Evolutionary conservation across 2,113 vertebrate species (phyloP), one percentile per base, ranked within the genome.

Genomic region (Ammodytes dubius): DNA sequence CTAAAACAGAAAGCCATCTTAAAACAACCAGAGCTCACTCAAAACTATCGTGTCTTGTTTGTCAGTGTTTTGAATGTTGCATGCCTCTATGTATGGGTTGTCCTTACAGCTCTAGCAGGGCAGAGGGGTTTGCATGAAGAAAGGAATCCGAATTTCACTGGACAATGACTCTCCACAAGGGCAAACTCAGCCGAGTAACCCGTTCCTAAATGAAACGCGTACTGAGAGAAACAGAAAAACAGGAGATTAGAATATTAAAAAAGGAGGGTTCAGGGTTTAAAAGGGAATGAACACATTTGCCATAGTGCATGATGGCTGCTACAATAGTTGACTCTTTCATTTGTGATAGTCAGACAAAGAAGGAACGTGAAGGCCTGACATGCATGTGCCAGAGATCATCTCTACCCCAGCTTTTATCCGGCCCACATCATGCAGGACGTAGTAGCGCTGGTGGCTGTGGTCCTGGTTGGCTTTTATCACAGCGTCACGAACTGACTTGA

Each of bases 101-200:
- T 45, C 74, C 81, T 81, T 52, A 87, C 86, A 40, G 86, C 82
- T 84, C 78, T 81, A 54, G 74, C 54, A 35, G 59, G 52, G 39
- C 78, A 79, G 2, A 82, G 59, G 17, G 78, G 74, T n/a, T 3
- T 56, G 49, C 86, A 87, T 5, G 82, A 65, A 13, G 3, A 9
- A 1, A 15, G 0, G 15, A 82, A 81, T 50, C 60, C 81, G 46
- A 70, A 15, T 6, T 6, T 15, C 10, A 3, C n/a, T 13, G 35
- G 65, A 13, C 86, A 87, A 2, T 37, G 6, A 4, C 70, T 71
- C 66, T 87, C 86, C 59, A 84, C 70, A 1, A 87, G 10, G 6
- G 27, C 40, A 49, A 82, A 57, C 17, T 87, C 49, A 14, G 39
- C 1, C 0, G 0, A 40, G n/a, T 63, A 75, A 4, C 0, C 0